Evolutionary conservation across 1,140 invertebrate genomes (phyloP), one percentile per base, ranked within the genome.

Genomic region (Hypsibius dujardini): DNA sequence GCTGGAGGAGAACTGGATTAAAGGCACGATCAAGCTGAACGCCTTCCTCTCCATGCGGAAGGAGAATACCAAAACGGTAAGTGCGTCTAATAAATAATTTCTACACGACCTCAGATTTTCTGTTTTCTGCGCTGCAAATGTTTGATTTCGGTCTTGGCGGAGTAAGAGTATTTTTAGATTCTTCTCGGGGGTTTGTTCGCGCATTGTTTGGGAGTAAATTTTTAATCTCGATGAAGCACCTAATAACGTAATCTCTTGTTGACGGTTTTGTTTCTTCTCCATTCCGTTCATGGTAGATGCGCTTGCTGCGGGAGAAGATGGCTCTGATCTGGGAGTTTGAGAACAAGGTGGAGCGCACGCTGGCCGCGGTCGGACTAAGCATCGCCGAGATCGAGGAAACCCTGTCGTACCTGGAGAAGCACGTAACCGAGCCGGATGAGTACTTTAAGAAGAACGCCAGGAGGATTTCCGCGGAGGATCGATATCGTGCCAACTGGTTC

Each of bases 1-100:
- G 42, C 42, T 67, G 62, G 62, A 67, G 62, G 62, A 67, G 62
- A 67, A 67, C 62, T 67, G 62, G 62, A 67, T 67, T 14, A 12
- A 67, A 42, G 3, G 7, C 62, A 67, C 62, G 3, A 14, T 67
- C 12, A 67, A 67, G 42, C 62, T 67, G 7, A 67, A 67, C 62
- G 62, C 7, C 42, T 67, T 67, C 42, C 45, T 67, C 12, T 14
- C 62, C 3, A 14, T 67, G 62, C 62, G 62, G 7, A 67, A 67
- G 45, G 62, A 67, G 12, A 67, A 67, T 42, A 67, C 7, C 7
- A 67, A 67, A 67, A 42, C 62, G 7, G 62, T 42, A 67, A 7
- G 62, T 67, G 50, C 50, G n/a, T 7, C n/a, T n/a, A n/a, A n/a
- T n/a, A n/a, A n/a, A n/a, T n/a, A n/a, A n/a, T n/a, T n/a, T n/a